Conservation (phyloP, 2,888 invertebrate genomes). For the Subacronicta megacephala region DNA sequence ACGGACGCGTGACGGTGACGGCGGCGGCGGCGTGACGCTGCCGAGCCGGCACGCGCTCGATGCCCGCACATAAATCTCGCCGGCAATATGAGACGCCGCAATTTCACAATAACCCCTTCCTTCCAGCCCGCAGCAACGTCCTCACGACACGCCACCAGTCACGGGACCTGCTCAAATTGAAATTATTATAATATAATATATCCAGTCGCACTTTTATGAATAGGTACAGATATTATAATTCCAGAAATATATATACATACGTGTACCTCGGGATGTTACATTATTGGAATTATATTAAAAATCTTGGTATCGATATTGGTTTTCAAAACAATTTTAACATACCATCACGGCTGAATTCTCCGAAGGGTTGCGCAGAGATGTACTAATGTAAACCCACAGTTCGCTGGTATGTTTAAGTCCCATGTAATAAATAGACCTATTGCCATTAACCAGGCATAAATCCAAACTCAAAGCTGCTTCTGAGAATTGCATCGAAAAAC, state of each 20-base stretch:
- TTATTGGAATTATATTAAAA: conserved; percentile 16
- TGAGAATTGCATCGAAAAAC: too few relatives aligned
- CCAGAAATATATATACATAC: conserved; percentile 25
- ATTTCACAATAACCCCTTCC: conserved; percentile 82
- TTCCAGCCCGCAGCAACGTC: conserved; percentile 64
- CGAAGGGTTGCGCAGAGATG: too few relatives aligned
- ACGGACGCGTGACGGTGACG: conserved; percentile 20
- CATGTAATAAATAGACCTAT: too few relatives aligned
- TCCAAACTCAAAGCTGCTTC: too few relatives aligned
- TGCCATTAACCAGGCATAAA: too few relatives aligned
- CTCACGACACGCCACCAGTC: conserved; percentile 53
- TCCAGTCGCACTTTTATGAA: conserved; percentile 51
- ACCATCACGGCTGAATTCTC: too few relatives aligned
- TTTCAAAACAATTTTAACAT: too few relatives aligned
- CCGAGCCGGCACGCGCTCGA: conserved; percentile 55
- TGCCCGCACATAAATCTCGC: conserved; percentile 80
- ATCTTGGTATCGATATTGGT: neutral
- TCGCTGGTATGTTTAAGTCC: too few relatives aligned
- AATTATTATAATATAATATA: conserved; percentile 67
- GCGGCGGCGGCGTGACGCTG: conserved; percentile 34
- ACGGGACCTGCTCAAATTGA: conserved; percentile 66
- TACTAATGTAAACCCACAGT: too few relatives aligned
- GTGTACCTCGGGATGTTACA: neutral
- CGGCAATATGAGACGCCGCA: conserved; percentile 82
- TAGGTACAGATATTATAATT: conserved; percentile 46